Conservation (phyloP, 2,888 invertebrate species). For the Philopedon plagiatum region DNA sequence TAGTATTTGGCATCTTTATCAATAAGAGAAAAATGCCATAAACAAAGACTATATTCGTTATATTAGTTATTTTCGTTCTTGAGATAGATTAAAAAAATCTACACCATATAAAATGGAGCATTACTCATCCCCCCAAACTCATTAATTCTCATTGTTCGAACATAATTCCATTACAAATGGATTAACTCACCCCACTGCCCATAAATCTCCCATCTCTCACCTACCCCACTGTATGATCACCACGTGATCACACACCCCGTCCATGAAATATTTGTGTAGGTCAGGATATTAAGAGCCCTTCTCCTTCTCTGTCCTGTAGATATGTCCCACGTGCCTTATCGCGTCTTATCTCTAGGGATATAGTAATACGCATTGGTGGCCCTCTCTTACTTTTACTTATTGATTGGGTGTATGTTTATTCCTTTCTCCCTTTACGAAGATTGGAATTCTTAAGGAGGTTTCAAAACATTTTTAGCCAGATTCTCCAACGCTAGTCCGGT, state of each 20-base stretch:
- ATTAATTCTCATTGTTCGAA: not conserved
- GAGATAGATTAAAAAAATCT: not conserved
- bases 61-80: too few relatives aligned
- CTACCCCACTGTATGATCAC: constrained; percentile 41
- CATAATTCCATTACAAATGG: constrained; percentile 19
- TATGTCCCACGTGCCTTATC: not conserved
- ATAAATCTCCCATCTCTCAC: constrained; percentile 19
- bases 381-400: constrained; percentile 12
- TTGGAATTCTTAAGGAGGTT: not conserved
- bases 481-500: too few relatives aligned
- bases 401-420: constrained; percentile 10
- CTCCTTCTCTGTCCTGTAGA: not conserved
- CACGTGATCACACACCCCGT: constrained; percentile 14
- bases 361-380: not conserved
- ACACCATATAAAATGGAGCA: not conserved
- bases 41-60: too few relatives aligned
- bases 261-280: constrained; percentile 26
- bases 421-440: not conserved
- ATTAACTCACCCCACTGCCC: constrained; percentile 9
- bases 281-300: constrained; percentile 15
- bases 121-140: not conserved
- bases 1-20: too few relatives aligned
- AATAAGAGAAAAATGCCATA: too few relatives aligned
- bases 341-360: not conserved
- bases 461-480: too few relatives aligned